Evolutionary conservation across 2,888 invertebrate genomes (phyloP).

Genomic region (Andrena chrysosceles): DNA sequence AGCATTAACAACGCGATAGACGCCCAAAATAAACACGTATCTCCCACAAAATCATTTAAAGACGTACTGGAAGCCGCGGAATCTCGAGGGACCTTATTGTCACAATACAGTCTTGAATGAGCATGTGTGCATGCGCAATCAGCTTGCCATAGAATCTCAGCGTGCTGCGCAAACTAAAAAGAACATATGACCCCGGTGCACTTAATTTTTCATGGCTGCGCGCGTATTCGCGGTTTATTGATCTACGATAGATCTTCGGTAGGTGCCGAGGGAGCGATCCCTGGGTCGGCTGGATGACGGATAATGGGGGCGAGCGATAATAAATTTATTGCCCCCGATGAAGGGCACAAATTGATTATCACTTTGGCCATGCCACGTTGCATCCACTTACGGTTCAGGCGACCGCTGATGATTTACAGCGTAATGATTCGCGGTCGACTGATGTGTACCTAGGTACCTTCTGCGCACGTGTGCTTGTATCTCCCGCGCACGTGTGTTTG

Average conservation of each 20-base stretch:
- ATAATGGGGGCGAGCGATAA: conserved; percentile 64
- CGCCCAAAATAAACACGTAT: background rate
- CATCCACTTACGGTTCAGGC: conserved; percentile 72
- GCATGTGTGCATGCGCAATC: conserved; percentile 37
- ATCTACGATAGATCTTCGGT: conserved; percentile 32
- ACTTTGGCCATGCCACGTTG: conserved; percentile 58
- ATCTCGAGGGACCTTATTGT: conserved; percentile 1
- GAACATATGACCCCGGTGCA: conserved; percentile 9
- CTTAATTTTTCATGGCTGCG: conserved; percentile 13
- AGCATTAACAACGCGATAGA: no score
- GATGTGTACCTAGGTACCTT: conserved; percentile 49
- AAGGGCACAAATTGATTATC: conserved; percentile 78
- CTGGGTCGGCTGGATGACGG: conserved; percentile 14
- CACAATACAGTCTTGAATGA: background rate
- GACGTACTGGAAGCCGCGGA: conserved; percentile 21
- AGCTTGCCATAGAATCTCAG: conserved; percentile 20
- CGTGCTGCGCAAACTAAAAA: conserved; percentile 1
- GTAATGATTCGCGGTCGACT: conserved; percentile 74
- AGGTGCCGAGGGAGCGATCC: conserved; percentile 28
- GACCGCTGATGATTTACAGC: conserved; percentile 77
- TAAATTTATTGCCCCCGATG: conserved; percentile 76
- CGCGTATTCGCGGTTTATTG: conserved; percentile 6
- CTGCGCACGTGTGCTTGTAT: background rate
- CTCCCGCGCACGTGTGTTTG: background rate
- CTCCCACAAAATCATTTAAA: background rate